A percentile compares a stretch with the other conserved stretches of the same genome.
Conservation (phyloP, 2,888 invertebrate species). For the Spialia ferax region DNA sequence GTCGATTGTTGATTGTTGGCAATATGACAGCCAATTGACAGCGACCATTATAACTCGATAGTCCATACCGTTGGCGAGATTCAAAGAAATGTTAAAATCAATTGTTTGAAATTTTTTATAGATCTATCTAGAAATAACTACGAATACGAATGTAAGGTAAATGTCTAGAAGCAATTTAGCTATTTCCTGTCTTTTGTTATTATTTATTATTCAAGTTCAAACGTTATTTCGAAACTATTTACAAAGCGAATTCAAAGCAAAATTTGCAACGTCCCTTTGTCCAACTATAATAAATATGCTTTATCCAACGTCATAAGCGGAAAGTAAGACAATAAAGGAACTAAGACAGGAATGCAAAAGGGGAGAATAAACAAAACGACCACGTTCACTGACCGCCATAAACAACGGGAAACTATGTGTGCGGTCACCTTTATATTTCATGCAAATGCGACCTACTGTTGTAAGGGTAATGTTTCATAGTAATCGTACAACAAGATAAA, state of each 20-base stretch:
- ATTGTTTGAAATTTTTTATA: not conserved
- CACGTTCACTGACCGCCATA: constrained; percentile 78
- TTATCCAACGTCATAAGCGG: constrained; percentile 74
- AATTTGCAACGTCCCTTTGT: constrained; percentile 56
- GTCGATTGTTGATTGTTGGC: constrained; percentile 71
- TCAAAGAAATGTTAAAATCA: constrained; percentile 21
- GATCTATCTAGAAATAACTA: too few relatives aligned
- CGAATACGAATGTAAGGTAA: too few relatives aligned
- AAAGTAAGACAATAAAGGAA: constrained; percentile 84
- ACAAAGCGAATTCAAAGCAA: constrained; percentile 43
- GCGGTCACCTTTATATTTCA: constrained; percentile 86
- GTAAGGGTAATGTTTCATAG: constrained; percentile 48
- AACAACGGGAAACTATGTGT: constrained; percentile 81
- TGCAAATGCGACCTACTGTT: constrained; percentile 71
- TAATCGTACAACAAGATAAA: constrained; percentile 26
- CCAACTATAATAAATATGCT: constrained; percentile 71
- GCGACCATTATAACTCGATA: constrained; percentile 65
- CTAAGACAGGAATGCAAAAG: constrained; percentile 79
- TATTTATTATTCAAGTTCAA: constrained; percentile 23
- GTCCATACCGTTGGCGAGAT: constrained; percentile 63
- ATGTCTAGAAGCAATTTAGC: too few relatives aligned
- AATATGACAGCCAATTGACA: constrained; percentile 83
- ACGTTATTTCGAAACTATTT: constrained; percentile 39
- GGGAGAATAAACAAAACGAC: constrained; percentile 68
- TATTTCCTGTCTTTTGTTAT: constrained; percentile 19